A percentile compares a stretch with the other conserved stretches of the same genome.
Evolutionary conservation across 1,140 invertebrate species (phyloP).

Genomic region (Portunus trituberculatus): DNA sequence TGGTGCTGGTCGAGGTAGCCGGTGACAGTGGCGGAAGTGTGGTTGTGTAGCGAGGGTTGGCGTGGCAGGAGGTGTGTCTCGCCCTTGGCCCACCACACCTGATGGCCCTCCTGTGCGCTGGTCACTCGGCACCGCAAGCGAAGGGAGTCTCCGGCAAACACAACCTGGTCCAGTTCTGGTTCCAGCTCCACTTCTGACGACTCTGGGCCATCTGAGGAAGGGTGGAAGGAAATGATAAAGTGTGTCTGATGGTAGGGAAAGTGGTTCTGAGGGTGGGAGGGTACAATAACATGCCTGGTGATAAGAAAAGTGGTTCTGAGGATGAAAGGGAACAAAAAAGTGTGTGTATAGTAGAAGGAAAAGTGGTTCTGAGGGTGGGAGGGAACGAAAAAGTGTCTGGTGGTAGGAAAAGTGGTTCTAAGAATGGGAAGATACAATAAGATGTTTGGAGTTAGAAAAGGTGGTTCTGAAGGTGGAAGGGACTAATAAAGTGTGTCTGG

Average conservation of each 20-base stretch:
- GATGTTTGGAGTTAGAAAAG: too few relatives aligned
- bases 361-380: too few relatives aligned
- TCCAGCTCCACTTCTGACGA: conserved; percentile 75
- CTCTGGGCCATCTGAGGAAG: conserved; percentile 55
- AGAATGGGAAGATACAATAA: not conserved
- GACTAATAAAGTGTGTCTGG: too few relatives aligned
- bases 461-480: too few relatives aligned
- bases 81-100: conserved; percentile 65
- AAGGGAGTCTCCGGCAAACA: conserved; percentile 77
- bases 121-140: conserved; percentile 74
- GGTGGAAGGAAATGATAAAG: too few relatives aligned
- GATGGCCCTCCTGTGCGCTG: conserved; percentile 54
- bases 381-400: too few relatives aligned
- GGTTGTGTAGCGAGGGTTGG: conserved; percentile 17
- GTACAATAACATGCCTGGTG: too few relatives aligned
- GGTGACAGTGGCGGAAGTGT: conserved; percentile 58
- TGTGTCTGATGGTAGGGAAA: too few relatives aligned
- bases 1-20: conserved; percentile 60
- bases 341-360: too few relatives aligned
- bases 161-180: conserved; percentile 75
- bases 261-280: too few relatives aligned
- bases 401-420: too few relatives aligned
- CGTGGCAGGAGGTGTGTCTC: conserved; percentile 45
- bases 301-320: too few relatives aligned
- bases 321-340: not conserved